Percentiles rank a stretch among this genome's conserved stretches.
Evolutionary conservation across 2,113 vertebrate species (phyloP).

Genomic region (Eidolon helvum): DNA sequence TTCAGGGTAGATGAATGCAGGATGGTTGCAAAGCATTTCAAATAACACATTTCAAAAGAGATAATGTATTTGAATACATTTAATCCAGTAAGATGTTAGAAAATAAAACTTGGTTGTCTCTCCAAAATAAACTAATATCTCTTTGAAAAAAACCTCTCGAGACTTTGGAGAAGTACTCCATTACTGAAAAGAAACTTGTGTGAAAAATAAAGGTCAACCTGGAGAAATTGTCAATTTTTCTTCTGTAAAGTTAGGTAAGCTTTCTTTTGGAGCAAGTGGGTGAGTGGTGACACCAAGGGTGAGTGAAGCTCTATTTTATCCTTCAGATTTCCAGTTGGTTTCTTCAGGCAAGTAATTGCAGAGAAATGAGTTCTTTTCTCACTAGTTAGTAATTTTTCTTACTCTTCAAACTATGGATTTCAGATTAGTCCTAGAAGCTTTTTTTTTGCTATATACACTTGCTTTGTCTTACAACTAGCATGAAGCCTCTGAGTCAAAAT

Average conservation of each 20-base stretch:
- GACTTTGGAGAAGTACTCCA: background rate
- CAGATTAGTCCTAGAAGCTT: background rate
- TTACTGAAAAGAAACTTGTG: background rate
- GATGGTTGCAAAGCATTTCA: conserved; percentile 34
- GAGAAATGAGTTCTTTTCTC: conserved; percentile 26
- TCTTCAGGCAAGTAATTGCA: conserved; percentile 39
- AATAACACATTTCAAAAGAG: conserved; percentile 51
- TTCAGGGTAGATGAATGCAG: conserved; percentile 47
- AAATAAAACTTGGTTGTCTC: conserved; percentile 15
- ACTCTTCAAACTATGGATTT: background rate
- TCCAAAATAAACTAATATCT: conserved; percentile 42
- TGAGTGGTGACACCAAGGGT: background rate
- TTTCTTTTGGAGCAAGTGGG: background rate
- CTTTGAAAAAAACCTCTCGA: conserved; percentile 45
- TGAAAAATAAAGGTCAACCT: conserved; percentile 32
- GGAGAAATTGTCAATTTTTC: background rate
- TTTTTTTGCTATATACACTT: background rate
- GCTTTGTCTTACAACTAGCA: background rate
- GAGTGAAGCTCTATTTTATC: background rate
- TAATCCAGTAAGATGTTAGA: conserved; percentile 4
- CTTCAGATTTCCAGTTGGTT: conserved; percentile 8
- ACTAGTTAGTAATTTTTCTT: conserved; percentile 38
- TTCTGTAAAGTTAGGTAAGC: conserved; percentile 10
- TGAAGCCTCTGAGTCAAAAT: background rate
- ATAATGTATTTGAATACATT: conserved; percentile 60